These are phyloP conservation scores for Sepioteuthis lessoniana DNA, from an alignment of 2,888 invertebrate species.

Conservation along the genomic window DNA sequence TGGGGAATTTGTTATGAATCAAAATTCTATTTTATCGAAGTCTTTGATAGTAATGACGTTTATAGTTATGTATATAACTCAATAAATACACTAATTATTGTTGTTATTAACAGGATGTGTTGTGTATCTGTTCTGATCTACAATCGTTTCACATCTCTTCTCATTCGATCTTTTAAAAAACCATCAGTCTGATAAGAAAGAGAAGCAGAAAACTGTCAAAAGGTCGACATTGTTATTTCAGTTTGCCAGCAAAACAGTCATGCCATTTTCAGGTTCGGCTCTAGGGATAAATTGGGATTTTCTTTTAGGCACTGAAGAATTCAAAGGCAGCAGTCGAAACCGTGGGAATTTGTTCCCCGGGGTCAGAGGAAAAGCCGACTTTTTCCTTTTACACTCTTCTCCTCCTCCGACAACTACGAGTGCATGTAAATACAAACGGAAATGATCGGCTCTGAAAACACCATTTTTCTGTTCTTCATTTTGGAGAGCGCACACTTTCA, in stretches of 20 bases:
- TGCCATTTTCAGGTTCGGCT: constrained; percentile 21
- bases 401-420: neutral
- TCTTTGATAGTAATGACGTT: neutral
- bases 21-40: neutral
- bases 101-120: neutral
- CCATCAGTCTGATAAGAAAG: neutral
- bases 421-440: neutral
- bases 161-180: neutral
- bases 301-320: constrained; percentile 6
- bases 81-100: neutral
- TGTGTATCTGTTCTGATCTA: neutral
- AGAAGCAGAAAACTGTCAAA: neutral
- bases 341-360: neutral
- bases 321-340: neutral
- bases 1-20: neutral
- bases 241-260: neutral
- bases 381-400: neutral
- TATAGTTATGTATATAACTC: neutral
- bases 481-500: neutral
- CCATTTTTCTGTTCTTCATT: neutral
- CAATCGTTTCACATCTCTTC: neutral
- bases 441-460: neutral
- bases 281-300: neutral
- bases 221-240: constrained; percentile 33
- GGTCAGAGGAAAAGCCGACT: constrained; percentile 18